phyloP scores from a whole-genome alignment of 2,888 invertebrate genomes.

The Myopa testacea region DNA sequence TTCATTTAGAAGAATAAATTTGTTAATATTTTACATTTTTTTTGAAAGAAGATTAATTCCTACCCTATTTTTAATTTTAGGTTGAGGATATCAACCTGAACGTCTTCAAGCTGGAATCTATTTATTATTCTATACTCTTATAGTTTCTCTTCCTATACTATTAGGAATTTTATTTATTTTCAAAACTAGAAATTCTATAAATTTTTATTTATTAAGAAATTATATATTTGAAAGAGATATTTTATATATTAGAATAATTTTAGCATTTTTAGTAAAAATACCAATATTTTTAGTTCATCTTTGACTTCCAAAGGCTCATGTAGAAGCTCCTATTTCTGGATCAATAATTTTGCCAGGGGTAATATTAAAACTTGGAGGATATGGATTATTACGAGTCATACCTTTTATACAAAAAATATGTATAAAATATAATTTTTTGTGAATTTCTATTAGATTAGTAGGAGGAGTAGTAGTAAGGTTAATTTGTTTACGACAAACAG shows the following conservation, averaged over 20 bases:
- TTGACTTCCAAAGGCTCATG: slow-evolving; percentile 81
- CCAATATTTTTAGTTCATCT: slow-evolving; percentile 78
- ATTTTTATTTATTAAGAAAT: slow-evolving; percentile 71
- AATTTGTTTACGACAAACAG: slow-evolving; percentile 76
- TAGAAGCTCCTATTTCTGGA: slow-evolving; percentile 79
- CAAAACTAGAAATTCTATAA: slow-evolving; percentile 68
- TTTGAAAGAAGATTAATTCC: slow-evolving; percentile 72
- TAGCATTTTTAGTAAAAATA: slow-evolving; percentile 73
- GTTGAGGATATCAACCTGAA: slow-evolving; percentile 77
- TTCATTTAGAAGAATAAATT: too few species aligned
- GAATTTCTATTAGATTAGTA: slow-evolving; percentile 71
- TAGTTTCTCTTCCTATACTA: slow-evolving; percentile 72
- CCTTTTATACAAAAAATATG: slow-evolving; percentile 69
- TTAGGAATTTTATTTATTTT: slow-evolving; percentile 60
- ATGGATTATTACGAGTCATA: slow-evolving; percentile 75
- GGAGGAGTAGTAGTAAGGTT: slow-evolving; percentile 74
- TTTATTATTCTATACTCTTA: slow-evolving; percentile 79
- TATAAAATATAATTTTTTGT: slow-evolving; percentile 70
- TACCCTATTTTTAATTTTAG: slow-evolving; percentile 76
- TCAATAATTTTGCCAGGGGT: slow-evolving; percentile 78
- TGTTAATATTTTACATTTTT: too few species aligned
- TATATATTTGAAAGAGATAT: slow-evolving; percentile 61
- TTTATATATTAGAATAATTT: slow-evolving; percentile 69
- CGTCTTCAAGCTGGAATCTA: slow-evolving; percentile 76
- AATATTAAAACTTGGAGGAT: slow-evolving; percentile 79